Base-by-base conservation (phyloP, 2,113 vertebrate genomes). In the Brachyhypopomus occidentalis region DNA sequence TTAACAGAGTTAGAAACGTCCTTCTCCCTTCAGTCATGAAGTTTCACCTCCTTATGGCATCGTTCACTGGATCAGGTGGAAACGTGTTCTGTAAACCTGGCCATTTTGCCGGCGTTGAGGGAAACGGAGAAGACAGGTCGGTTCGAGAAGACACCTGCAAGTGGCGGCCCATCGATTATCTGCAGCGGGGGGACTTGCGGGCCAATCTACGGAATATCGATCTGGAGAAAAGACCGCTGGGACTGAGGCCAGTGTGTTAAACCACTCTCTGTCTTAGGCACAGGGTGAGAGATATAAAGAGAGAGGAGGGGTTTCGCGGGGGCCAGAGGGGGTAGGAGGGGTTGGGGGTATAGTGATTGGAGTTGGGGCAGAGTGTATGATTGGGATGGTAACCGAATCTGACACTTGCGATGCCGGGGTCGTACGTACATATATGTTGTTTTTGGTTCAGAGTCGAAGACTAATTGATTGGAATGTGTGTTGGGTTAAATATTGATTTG, bases 151-250 rank as follows among this genome's bases (percentile, higher is more conserved):
- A 62, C 91, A 87, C 79, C 87, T 82, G 82, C 38, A 0, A 52
- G 79, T 77, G 52, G 73, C 76, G 72, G 73, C 73, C 55, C 84
- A 87, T 88, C 80, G 82, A 89, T 90, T 88, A 90, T 82, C 84
- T 75, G 88, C 64, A 86, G 86, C 87, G 83, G 77, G 56, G 30
- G 70, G 81, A 36, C 74, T 73, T 73, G 72, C 75, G 45, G 30
- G 84, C 85, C 86, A 87, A 85, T 89, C 86, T 88, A 86, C 90
- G 82, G 86, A 72, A 85, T 89, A 92, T 90, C 90, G 90, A 92
- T 92, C 87, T 86, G 82, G 76, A 60, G 14, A 64, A 14, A 73
- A 85, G 79, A 81, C 85, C 80, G 71, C 80, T 80, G 81, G 86
- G 88, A 85, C 52, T 59, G 64, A 6, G 77, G 84, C 89, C 90